phyloP scores from a whole-genome alignment of 1,140 invertebrate genomes.

The Papilio aristodemus region DNA sequence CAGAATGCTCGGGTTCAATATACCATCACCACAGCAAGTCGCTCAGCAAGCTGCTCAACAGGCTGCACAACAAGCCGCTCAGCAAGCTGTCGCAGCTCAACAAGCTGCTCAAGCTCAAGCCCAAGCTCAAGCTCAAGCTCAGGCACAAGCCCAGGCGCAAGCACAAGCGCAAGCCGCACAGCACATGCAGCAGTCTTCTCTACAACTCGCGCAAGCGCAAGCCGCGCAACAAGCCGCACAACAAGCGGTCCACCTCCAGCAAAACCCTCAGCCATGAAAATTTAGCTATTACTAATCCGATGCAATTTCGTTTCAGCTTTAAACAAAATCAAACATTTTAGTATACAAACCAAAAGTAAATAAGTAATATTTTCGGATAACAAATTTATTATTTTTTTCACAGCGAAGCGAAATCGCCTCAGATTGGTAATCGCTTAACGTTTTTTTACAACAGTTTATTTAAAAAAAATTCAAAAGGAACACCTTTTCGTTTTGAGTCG shows the following conservation, averaged over 20 bases:
- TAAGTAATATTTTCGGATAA: conserved; percentile 47
- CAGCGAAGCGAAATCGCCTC: conserved; percentile 69
- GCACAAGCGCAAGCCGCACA: conserved; percentile 60
- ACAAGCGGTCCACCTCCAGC: conserved; percentile 76
- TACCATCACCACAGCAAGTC: conserved; percentile 68
- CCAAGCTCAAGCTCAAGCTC: conserved; percentile 56
- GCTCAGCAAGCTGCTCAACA: conserved; percentile 55
- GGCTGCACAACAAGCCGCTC: conserved; percentile 54
- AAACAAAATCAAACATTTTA: conserved; percentile 38
- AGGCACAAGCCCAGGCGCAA: conserved; percentile 49
- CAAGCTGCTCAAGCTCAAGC: conserved; percentile 62
- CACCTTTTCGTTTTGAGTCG: conserved; percentile 39
- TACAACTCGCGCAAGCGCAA: conserved; percentile 59
- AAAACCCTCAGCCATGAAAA: conserved; percentile 80
- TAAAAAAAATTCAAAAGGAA: conserved; percentile 34
- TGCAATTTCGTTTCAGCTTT: conserved; percentile 60
- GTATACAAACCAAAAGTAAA: conserved; percentile 39
- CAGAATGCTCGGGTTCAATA: conserved; percentile 76
- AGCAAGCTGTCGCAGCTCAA: conserved; percentile 58
- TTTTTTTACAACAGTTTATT: conserved; percentile 42
- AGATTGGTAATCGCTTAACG: conserved; percentile 66
- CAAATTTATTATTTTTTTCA: conserved; percentile 47
- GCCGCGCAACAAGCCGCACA: conserved; percentile 71
- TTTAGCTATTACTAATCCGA: conserved; percentile 81
- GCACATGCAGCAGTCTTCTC: conserved; percentile 47